Base-by-base conservation (phyloP, 2,113 vertebrate genomes). In the Colaptes auratus region DNA sequence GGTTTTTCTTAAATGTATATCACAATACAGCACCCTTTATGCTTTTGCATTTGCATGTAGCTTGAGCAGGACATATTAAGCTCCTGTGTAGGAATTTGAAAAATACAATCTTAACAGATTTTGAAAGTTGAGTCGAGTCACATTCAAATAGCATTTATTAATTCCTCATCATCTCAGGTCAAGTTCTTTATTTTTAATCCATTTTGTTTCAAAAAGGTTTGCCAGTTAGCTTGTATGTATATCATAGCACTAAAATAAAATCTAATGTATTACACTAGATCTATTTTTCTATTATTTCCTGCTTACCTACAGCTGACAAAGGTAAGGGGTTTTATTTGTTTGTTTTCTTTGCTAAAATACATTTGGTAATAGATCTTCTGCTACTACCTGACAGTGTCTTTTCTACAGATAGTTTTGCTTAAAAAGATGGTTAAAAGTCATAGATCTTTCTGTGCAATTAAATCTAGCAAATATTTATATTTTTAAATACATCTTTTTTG, bases 281-380 rank as follows among this genome's bases (percentile, higher is more conserved):
- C 36, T 94, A 16, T 87, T 93, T 92, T 91, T 82, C 63, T 91
- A 4, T 95, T 95, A 80, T 92, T 95, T 93, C 7, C 23, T 91
- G 64, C 91, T 91, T 82, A 12, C 82, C 52, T 80, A 30, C 65
- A 96, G 78, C 64, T 86, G 80, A 61, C 30, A 96, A 93, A 92
- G 87, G 75, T 96, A 88, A 93, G 89, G 60, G 91, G 70, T 87
- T 42, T 93, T 39, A 44, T 92, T 90, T 77, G 80, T 33, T 93
- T 48, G 50, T 92, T 90, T 74, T 80, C 67, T 72, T 87, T 90
- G 65, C 23, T 82, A 70, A 35, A 70, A 35, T 63, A 4, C 15
- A 15, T 63, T 79, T 79, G 8, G 5, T 55, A 73, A 30, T 14
- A 61, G 23, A 46, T 76, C 10, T 76, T 88, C 28, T 92, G 17